Percentiles rank a stretch among this genome's conserved stretches.
These are phyloP conservation scores for Euplexia lucipara DNA, from an alignment of 2,888 invertebrate genomes.

Conservation along the genomic window DNA sequence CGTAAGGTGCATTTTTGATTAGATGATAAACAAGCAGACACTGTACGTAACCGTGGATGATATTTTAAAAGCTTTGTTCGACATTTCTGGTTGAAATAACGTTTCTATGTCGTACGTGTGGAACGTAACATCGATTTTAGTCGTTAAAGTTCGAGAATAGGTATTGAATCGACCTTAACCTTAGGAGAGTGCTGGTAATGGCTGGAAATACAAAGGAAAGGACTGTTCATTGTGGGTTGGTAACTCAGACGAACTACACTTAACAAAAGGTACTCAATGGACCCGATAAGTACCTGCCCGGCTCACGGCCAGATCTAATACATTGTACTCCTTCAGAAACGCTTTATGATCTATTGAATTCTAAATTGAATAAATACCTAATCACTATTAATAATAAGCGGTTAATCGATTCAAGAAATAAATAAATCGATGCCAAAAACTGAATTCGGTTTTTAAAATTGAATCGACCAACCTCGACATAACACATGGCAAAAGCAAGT, in stretches of 20 bases:
- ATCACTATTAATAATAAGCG: background rate
- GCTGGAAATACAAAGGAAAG: constrained; percentile 60
- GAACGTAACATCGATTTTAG: constrained; percentile 36
- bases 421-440: background rate
- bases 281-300: constrained; percentile 32
- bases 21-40: constrained; percentile 19
- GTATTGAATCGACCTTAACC: constrained; percentile 60
- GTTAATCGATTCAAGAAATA: background rate
- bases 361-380: constrained; percentile 25
- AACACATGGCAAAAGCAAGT: constrained; percentile 64
- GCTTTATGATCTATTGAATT: constrained; percentile 33
- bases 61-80: constrained; percentile 52
- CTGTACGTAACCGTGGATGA: constrained; percentile 25
- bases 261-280: constrained; percentile 56
- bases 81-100: constrained; percentile 47
- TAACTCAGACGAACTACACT: constrained; percentile 50
- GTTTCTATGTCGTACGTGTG: constrained; percentile 32
- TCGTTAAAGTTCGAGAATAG: constrained; percentile 52
- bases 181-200: constrained; percentile 58
- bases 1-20: constrained; percentile 65
- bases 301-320: constrained; percentile 31
- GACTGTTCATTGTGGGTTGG: constrained; percentile 57
- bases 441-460: constrained; percentile 5
- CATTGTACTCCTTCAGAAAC: constrained; percentile 38
- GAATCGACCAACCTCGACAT: constrained; percentile 14